Conservation (phyloP, 2,888 invertebrate genomes). For the Gnatocerus cornutus region DNA sequence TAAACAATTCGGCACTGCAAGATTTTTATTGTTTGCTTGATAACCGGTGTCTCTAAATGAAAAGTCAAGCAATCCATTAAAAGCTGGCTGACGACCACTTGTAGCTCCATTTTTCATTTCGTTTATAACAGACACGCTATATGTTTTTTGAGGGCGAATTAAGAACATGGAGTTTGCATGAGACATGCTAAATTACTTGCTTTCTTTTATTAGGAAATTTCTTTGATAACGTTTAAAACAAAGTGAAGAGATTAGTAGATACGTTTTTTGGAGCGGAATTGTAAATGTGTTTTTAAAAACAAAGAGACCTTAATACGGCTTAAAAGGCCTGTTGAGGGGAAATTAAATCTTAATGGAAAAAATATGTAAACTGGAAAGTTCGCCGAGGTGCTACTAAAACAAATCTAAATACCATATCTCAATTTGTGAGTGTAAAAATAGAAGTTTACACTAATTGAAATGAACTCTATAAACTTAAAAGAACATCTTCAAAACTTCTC, state of each 20-base stretch:
- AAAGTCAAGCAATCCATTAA: slow-evolving; percentile 8
- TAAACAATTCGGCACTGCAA: background rate
- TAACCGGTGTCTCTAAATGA: background rate
- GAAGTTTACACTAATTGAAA: too few species aligned
- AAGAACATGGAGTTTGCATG: slow-evolving; percentile 5
- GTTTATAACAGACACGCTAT: background rate
- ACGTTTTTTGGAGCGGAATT: background rate
- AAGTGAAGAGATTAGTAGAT: background rate
- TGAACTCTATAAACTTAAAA: too few species aligned
- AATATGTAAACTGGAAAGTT: background rate
- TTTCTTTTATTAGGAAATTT: background rate
- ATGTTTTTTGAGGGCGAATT: background rate
- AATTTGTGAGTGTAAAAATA: too few species aligned
- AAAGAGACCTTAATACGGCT: background rate
- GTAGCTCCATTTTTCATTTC: background rate
- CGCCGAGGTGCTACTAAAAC: too few species aligned
- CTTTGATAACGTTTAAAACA: background rate
- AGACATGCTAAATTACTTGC: background rate
- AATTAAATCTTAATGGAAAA: slow-evolving; percentile 1
- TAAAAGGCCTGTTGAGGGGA: background rate
- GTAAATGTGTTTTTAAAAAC: background rate
- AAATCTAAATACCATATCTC: too few species aligned
- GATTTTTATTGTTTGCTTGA: background rate
- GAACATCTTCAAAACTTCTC: too few species aligned
- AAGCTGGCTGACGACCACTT: slow-evolving; percentile 5